phyloP scores from a whole-genome alignment of 2,797 vertebrate genomes.

The Ctenosaura bakeri region DNA sequence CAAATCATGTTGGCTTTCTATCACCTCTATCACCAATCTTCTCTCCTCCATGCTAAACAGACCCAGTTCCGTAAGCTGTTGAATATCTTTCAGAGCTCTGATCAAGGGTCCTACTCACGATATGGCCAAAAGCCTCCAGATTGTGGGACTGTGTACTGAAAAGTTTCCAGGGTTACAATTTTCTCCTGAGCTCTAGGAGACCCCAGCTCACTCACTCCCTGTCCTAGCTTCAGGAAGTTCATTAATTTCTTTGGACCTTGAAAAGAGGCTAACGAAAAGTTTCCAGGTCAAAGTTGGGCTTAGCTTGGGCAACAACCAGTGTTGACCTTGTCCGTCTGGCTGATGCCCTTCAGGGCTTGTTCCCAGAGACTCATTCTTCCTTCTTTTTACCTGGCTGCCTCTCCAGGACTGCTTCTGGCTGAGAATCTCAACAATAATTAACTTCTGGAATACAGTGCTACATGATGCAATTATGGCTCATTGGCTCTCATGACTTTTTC shows the following conservation, averaged over 20 bases:
- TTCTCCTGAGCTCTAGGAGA: background rate
- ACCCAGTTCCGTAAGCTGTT: too few relatives aligned
- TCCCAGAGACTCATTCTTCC: slow-evolving; percentile 1
- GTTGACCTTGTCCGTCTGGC: background rate
- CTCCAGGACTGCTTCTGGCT: background rate
- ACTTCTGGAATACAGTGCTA: slow-evolving; percentile 26
- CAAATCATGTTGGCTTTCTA: too few relatives aligned
- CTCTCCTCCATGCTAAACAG: too few relatives aligned
- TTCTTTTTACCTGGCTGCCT: background rate
- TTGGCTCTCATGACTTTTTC: background rate
- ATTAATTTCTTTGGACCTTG: background rate
- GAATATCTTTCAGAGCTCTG: too few relatives aligned
- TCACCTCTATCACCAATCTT: too few relatives aligned
- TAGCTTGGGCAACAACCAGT: background rate
- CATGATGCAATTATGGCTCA: background rate
- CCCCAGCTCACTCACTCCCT: background rate
- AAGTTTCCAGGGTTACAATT: background rate
- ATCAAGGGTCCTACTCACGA: too few relatives aligned
- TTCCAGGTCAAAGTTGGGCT: background rate
- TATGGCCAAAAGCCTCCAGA: too few relatives aligned
- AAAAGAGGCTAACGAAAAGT: background rate
- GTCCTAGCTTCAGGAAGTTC: background rate
- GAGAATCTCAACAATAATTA: slow-evolving; percentile 24
- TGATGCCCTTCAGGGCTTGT: background rate
- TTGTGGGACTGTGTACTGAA: too few relatives aligned